Conservation (phyloP, 2,797 vertebrate species). For the Lepus townsendii region DNA sequence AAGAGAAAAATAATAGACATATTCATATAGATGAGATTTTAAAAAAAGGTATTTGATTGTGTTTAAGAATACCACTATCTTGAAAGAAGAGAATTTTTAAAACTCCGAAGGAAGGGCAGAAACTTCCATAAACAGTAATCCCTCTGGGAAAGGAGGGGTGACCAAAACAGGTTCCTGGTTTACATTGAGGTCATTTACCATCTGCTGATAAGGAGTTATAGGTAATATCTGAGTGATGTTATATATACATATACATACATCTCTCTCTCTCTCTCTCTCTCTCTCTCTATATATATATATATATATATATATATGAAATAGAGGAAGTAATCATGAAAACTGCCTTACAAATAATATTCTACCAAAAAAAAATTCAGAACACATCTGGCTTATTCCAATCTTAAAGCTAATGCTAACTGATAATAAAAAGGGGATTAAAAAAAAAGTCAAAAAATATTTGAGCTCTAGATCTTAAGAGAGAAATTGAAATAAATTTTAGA, state of each 20-base stretch:
- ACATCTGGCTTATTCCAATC: background rate
- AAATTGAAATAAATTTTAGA: background rate
- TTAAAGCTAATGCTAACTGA: background rate
- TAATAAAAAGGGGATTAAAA: background rate
- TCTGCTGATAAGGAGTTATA: background rate
- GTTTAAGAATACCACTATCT: background rate
- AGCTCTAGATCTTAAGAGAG: background rate
- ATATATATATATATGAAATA: background rate
- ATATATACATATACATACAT: background rate
- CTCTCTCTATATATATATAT: too few relatives aligned
- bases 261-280: too few relatives aligned
- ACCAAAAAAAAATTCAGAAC: background rate
- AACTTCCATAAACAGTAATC: background rate
- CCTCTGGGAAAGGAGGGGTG: rapidly evolving
- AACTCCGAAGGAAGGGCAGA: background rate
- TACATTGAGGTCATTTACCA: background rate
- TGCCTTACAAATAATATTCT: background rate
- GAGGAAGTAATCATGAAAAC: background rate
- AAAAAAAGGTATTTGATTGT: background rate
- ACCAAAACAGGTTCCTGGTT: background rate
- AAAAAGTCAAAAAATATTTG: too few relatives aligned
- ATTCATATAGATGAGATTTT: constrained; percentile 19
- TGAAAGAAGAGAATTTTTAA: background rate
- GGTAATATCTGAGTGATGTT: background rate
- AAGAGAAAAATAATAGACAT: background rate